phyloP scores from a whole-genome alignment of 2,113 vertebrate species.

The Lepus americanus region DNA sequence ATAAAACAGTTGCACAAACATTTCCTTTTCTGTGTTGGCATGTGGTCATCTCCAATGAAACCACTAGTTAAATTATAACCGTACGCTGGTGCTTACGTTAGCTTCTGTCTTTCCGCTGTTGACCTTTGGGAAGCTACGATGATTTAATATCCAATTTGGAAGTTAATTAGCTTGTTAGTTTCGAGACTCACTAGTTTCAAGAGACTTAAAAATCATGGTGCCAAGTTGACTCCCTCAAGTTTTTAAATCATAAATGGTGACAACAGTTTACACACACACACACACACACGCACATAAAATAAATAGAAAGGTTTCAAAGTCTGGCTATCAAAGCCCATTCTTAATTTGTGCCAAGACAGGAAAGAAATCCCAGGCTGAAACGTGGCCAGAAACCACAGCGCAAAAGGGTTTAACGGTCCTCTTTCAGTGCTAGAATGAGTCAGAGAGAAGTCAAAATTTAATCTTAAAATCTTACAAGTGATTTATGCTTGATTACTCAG shows the following conservation, averaged over 20 bases:
- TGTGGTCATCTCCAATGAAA: slow-evolving; percentile 63
- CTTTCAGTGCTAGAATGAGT: slow-evolving; percentile 1
- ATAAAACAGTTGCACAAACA: slow-evolving; percentile 55
- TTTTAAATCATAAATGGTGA: slow-evolving; percentile 39
- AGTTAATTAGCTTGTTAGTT: slow-evolving; percentile 56
- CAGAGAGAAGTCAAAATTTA: slow-evolving; percentile 58
- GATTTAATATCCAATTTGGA: slow-evolving; percentile 28
- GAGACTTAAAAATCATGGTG: slow-evolving; percentile 19
- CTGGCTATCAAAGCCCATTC: not conserved
- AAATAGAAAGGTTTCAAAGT: slow-evolving; percentile 15
- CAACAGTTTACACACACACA: not conserved
- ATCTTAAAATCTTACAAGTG: slow-evolving; percentile 23
- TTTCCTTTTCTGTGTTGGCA: slow-evolving; percentile 62
- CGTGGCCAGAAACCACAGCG: slow-evolving; percentile 28
- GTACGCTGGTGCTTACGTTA: slow-evolving; percentile 55
- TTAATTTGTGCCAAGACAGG: slow-evolving; percentile 60
- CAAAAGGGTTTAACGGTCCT: not conserved
- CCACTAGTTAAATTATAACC: slow-evolving; percentile 80
- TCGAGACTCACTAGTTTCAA: slow-evolving; percentile 45
- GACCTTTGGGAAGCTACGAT: slow-evolving; percentile 62
- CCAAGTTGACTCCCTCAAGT: slow-evolving; percentile 5
- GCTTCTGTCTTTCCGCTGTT: slow-evolving; percentile 45
- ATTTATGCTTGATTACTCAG: slow-evolving; percentile 44
- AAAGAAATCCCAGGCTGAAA: slow-evolving; percentile 48
- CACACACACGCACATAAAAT: not conserved